Base-by-base conservation (phyloP, 2,113 vertebrate genomes). In the Trogon surrucura region DNA sequence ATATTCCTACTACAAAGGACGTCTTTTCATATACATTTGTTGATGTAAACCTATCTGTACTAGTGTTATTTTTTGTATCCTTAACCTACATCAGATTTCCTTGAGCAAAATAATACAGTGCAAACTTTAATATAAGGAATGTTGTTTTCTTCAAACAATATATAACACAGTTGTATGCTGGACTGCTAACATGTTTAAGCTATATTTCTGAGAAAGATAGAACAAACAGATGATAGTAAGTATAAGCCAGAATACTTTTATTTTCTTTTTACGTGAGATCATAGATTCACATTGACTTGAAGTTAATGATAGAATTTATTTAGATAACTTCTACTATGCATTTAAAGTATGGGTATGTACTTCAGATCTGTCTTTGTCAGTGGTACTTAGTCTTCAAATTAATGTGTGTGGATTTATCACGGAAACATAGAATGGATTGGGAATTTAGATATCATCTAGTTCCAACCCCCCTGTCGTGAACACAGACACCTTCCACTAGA, bases 391-490 rank as follows among this genome's bases (percentile, higher is more conserved):
- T 85, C 19, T 77, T 17, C 29, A 77, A 77, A 73, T 48, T 60
- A 61, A 20, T 65, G 1, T 38, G 16, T 38, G 6, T 83, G 19
- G 5, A 4, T 56, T 50, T 64, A 36, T 69, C 27, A 25, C 13
- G 58, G 30, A 50, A 48, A 45, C 8, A 48, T 34, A 27, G 26
- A 58, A 3, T 44, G 6, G 15, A 16, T 14, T 87, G 29, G 4
- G 5, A 16, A 25, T 5, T 60, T 16, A 69, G 32, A 19, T 1
- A 50, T 50, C 9, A 16, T 21, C 44, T 25, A 69, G 15, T 60
- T 50, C 8, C 32, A 80, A 16, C 6, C 1, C 0, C 20, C 3
- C 1, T 2, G 9, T 8, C 14, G 17, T 16, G 8, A 9, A 2
- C 27, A 84, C 30, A 7, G 57, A 51, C 7, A 27, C 2, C 29